These are phyloP conservation scores for Rhodinocichla rosea DNA, from an alignment of 2,113 vertebrate genomes.

Conservation along the genomic window DNA sequence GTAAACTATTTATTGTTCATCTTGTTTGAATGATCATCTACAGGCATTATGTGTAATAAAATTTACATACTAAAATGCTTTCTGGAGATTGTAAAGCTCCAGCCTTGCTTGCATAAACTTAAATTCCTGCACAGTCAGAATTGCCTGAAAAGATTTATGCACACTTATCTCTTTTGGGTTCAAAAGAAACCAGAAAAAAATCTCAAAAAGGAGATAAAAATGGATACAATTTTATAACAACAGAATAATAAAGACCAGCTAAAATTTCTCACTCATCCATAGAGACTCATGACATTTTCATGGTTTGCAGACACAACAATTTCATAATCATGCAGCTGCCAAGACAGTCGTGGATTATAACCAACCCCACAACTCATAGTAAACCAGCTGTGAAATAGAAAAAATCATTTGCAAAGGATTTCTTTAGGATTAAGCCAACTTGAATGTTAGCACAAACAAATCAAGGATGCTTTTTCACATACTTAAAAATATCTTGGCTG, in stretches of 20 bases:
- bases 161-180: background rate
- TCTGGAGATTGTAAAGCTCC: background rate
- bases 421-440: background rate
- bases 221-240: background rate
- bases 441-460: background rate
- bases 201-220: background rate
- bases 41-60: background rate
- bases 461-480: background rate
- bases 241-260: background rate
- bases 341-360: background rate
- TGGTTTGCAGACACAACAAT: background rate
- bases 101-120: background rate
- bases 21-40: background rate
- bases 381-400: background rate
- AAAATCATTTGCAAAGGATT: background rate
- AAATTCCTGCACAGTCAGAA: background rate
- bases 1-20: background rate
- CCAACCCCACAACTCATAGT: background rate
- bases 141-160: background rate
- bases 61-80: background rate
- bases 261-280: background rate
- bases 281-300: background rate
- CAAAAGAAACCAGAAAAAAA: background rate
- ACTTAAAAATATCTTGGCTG: background rate
- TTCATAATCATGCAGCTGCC: background rate